Evolutionary conservation across 2,113 vertebrate species (phyloP).

Genomic region (Chamaea fasciata): DNA sequence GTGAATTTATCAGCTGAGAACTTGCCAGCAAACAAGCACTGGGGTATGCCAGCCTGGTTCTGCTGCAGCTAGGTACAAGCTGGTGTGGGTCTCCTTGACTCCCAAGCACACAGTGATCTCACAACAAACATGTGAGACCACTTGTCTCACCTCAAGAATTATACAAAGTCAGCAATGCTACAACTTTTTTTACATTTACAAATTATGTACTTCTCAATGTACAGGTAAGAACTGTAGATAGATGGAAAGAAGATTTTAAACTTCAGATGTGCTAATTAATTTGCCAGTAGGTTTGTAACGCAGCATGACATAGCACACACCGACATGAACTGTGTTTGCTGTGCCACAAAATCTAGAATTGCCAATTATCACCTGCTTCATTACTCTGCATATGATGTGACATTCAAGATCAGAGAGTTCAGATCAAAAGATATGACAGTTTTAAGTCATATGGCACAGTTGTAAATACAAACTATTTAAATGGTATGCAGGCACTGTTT

Average conservation of each 20-base stretch:
- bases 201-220: background rate
- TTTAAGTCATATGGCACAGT: background rate
- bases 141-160: background rate
- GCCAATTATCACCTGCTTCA: background rate
- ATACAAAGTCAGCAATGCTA: background rate
- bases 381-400: background rate
- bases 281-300: background rate
- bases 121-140: fast-evolving
- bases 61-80: background rate
- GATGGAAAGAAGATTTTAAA: background rate
- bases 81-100: background rate
- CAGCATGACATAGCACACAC: background rate
- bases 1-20: background rate
- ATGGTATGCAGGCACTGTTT: background rate
- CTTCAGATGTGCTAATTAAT: background rate
- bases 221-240: background rate
- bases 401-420: background rate
- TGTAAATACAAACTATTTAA: background rate
- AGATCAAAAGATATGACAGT: background rate
- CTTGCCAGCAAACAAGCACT: background rate
- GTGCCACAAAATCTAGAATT: background rate
- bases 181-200: background rate
- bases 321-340: background rate
- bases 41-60: background rate
- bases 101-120: background rate